Conservation (phyloP, 2,113 vertebrate species). For the Cyphomyrus plagiostoma region DNA sequence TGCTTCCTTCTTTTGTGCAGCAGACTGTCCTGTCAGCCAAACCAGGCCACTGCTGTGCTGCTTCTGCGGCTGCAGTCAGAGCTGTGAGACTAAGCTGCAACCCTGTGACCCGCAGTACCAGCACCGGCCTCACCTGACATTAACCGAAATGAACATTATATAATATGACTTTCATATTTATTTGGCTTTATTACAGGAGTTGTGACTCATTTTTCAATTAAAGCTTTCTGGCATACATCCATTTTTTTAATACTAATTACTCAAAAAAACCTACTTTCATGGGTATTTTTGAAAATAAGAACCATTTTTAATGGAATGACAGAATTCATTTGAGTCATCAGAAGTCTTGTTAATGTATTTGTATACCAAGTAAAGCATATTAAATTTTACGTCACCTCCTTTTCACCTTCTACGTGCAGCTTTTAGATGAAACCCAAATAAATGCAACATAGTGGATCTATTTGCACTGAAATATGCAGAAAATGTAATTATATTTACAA, state of each 20-base stretch:
- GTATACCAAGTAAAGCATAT: neutral
- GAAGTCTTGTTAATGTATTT: neutral
- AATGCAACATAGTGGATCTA: neutral
- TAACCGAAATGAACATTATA: neutral
- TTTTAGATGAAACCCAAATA: neutral
- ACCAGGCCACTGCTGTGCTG: neutral
- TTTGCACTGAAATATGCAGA: neutral
- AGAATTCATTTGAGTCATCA: neutral
- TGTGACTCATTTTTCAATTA: neutral
- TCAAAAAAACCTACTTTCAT: neutral
- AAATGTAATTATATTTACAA: neutral
- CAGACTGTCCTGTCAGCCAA: neutral
- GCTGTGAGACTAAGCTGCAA: neutral
- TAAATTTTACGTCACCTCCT: neutral
- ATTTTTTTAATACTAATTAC: neutral
- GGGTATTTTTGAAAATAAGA: neutral
- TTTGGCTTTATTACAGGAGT: neutral
- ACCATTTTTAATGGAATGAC: neutral
- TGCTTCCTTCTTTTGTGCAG: neutral
- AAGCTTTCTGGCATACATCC: neutral
- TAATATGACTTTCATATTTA: neutral
- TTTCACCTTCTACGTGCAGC: neutral
- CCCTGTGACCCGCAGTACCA: neutral
- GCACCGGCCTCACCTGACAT: neutral
- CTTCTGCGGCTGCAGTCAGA: neutral